Conservation (phyloP, 2,113 vertebrate species). For the Eptesicus fuscus region DNA sequence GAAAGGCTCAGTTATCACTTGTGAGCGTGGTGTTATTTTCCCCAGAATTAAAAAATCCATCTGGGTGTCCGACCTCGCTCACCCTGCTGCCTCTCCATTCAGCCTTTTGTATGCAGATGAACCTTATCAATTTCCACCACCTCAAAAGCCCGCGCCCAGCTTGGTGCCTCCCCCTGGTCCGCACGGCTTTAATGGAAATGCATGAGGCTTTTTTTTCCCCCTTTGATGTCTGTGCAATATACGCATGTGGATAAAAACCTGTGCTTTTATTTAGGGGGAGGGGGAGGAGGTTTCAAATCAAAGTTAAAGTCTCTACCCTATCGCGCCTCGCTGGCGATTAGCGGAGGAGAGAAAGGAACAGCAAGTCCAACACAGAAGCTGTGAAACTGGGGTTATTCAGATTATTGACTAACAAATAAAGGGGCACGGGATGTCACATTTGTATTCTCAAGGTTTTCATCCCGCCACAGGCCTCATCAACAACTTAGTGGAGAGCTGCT, state of each 20-base stretch:
- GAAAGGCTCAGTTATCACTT: conserved; percentile 87
- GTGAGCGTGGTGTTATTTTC: conserved; percentile 86
- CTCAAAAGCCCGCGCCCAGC: conserved; percentile 80
- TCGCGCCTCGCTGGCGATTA: conserved; percentile 45
- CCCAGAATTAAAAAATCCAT: conserved; percentile 88
- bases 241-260: conserved; percentile 73
- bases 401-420: conserved; percentile 68
- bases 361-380: conserved; percentile 69
- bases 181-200: conserved; percentile 75
- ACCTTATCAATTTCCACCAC: conserved; percentile 87
- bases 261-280: conserved; percentile 62
- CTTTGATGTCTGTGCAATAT: conserved; percentile 76
- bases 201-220: conserved; percentile 66
- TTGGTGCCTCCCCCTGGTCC: conserved; percentile 73
- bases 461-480: conserved; percentile 21
- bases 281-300: conserved; percentile 66
- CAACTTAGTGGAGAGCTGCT: conserved; percentile 60
- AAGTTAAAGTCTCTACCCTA: conserved; percentile 58
- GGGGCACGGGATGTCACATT: conserved; percentile 67
- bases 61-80: conserved; percentile 85
- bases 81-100: conserved; percentile 85
- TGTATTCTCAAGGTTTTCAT: conserved; percentile 64
- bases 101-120: conserved; percentile 90
- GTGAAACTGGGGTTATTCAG: conserved; percentile 69
- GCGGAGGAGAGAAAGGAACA: conserved; percentile 6